phyloP scores from a whole-genome alignment of 2,113 vertebrate genomes.

The Oryzias curvinotus region DNA sequence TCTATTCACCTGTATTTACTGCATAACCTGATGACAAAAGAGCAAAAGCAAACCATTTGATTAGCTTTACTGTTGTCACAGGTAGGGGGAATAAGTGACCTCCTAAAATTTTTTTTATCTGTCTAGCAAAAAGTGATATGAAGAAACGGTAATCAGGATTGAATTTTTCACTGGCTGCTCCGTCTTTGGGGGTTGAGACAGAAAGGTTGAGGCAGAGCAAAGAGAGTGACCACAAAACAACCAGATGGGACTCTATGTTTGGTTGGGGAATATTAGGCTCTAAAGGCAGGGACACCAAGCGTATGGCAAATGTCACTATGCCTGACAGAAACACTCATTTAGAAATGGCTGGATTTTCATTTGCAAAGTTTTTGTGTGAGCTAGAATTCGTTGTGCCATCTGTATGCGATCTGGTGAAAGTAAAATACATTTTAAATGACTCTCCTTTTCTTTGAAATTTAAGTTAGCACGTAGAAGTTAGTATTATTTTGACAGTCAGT shows the following conservation, averaged over 20 bases:
- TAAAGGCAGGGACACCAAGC: constrained; percentile 10
- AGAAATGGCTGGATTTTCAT: constrained; percentile 11
- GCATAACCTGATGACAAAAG: background rate
- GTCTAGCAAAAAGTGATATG: constrained; percentile 24
- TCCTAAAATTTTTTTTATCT: constrained; percentile 35
- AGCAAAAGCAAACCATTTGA: constrained; percentile 10
- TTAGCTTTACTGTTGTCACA: constrained; percentile 9
- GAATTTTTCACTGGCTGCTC: constrained; percentile 28
- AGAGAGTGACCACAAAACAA: constrained; percentile 45
- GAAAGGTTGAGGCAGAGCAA: constrained; percentile 14
- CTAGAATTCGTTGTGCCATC: no score
- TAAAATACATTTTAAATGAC: background rate
- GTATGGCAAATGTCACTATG: constrained; percentile 14
- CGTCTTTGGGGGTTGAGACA: background rate
- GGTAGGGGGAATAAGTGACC: constrained; percentile 15
- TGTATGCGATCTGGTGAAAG: no score
- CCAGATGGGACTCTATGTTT: constrained; percentile 31
- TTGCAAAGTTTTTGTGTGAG: no score
- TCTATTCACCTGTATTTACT: no score
- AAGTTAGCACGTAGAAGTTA: background rate
- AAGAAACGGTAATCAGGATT: constrained; percentile 49
- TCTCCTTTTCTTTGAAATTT: background rate
- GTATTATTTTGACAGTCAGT: no score
- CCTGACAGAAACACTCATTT: background rate
- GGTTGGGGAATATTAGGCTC: constrained; percentile 27